phyloP scores from a whole-genome alignment of 1,140 invertebrate genomes.

The Nautilus pompilius region DNA sequence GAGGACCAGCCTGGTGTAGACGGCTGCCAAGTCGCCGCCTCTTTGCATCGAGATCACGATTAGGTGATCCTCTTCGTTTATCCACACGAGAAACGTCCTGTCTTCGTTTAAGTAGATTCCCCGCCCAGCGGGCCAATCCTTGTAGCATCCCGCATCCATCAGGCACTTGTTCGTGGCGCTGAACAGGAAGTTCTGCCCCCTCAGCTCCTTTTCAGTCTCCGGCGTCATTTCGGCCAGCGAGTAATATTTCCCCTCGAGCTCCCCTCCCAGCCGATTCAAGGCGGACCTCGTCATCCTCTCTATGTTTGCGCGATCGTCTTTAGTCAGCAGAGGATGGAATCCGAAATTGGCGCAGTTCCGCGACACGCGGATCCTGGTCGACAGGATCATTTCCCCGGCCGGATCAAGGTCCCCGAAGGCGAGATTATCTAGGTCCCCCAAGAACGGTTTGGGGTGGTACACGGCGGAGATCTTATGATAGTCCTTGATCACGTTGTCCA shows the following conservation, averaged over 20 bases:
- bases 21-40: no score
- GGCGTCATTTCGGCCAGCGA: conserved; percentile 32
- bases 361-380: conserved; percentile 42
- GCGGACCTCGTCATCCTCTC: conserved; percentile 32
- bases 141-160: no score
- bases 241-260: conserved; percentile 40
- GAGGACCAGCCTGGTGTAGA: no score
- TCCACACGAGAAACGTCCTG: no score
- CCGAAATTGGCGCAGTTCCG: conserved; percentile 35
- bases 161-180: conserved; percentile 31
- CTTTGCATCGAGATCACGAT: no score
- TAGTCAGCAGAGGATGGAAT: conserved; percentile 70
- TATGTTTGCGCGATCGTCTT: conserved; percentile 59
- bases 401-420: conserved; percentile 42
- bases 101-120: no score
- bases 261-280: conserved; percentile 24
- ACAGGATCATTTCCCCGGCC: conserved; percentile 62
- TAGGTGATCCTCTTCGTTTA: no score
- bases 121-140: no score
- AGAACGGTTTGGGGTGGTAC: no score
- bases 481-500: conserved; percentile 18
- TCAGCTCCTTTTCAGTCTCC: conserved; percentile 34
- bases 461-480: conserved; percentile 24
- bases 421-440: no score
- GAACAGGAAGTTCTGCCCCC: conserved; percentile 39